A percentile compares a stretch with the other conserved stretches of the same genome.
phyloP scores from a whole-genome alignment of 2,888 invertebrate genomes.

The Nephrotoma flavescens region DNA sequence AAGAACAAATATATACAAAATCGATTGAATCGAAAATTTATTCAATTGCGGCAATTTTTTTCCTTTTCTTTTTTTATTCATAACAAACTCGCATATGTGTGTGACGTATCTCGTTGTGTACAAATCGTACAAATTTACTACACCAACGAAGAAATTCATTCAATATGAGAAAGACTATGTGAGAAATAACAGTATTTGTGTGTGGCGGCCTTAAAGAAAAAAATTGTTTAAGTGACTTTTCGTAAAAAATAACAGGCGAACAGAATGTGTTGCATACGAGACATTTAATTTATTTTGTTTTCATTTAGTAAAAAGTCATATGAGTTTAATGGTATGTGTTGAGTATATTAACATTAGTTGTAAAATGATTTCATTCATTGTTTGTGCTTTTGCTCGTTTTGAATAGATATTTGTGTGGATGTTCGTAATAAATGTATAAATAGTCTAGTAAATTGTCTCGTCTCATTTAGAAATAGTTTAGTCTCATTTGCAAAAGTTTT shows the following conservation, averaged over 20 bases:
- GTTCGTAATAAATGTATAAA: background rate
- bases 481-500: too few relatives aligned
- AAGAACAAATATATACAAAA: background rate
- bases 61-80: background rate
- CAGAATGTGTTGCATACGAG: background rate
- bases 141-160: background rate
- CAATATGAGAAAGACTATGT: too few relatives aligned
- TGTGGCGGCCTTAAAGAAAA: background rate
- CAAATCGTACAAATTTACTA: background rate
- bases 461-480: too few relatives aligned
- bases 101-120: background rate
- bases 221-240: background rate
- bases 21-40: background rate
- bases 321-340: background rate
- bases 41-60: background rate
- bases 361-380: background rate
- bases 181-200: too few relatives aligned
- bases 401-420: background rate
- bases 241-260: background rate
- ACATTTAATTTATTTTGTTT: background rate
- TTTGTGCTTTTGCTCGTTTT: background rate
- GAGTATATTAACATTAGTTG: background rate
- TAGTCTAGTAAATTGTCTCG: background rate
- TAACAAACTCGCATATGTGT: background rate
- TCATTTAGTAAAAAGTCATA: background rate